These are phyloP conservation scores for Orchesella flavescens DNA, from an alignment of 2,888 invertebrate genomes.

Conservation along the genomic window DNA sequence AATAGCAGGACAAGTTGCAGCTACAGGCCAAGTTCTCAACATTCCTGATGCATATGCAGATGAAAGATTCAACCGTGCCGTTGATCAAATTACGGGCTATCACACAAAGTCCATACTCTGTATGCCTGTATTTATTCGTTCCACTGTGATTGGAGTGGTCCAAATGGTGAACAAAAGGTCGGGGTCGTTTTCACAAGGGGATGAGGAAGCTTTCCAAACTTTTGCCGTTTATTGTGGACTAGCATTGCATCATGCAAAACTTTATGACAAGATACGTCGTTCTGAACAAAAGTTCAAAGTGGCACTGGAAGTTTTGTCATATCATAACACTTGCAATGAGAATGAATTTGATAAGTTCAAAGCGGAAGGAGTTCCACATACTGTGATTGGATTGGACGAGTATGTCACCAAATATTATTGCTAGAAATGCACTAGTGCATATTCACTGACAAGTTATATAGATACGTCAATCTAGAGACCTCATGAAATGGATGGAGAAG, in stretches of 20 bases:
- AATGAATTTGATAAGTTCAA: slow-evolving; percentile 78
- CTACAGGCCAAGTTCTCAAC: slow-evolving; percentile 85
- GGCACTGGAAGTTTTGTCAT: slow-evolving; percentile 83
- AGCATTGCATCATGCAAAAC: slow-evolving; percentile 87
- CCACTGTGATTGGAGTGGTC: slow-evolving; percentile 86
- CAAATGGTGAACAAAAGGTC: slow-evolving; percentile 85
- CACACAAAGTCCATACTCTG: slow-evolving; percentile 79
- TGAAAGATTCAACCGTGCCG: slow-evolving; percentile 82
- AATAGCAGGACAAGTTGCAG: slow-evolving; percentile 87
- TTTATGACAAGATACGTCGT: slow-evolving; percentile 86
- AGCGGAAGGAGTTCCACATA: slow-evolving; percentile 66
- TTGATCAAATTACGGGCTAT: slow-evolving; percentile 73
- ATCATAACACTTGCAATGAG: slow-evolving; percentile 84
- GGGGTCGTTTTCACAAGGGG: slow-evolving; percentile 76
- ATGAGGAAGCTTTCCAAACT: slow-evolving; percentile 87
- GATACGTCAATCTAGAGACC: background rate
- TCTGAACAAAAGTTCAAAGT: slow-evolving; percentile 89
- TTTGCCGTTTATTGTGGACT: slow-evolving; percentile 90
- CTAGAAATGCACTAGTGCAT: background rate
- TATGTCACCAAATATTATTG: slow-evolving; percentile 62
- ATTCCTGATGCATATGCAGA: slow-evolving; percentile 89
- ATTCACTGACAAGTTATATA: background rate
- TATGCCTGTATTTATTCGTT: slow-evolving; percentile 89
- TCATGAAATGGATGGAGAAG: background rate
- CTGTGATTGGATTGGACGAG: slow-evolving; percentile 71